Evolutionary conservation across 2,888 invertebrate species (phyloP).

Genomic region (Idaea biselata): DNA sequence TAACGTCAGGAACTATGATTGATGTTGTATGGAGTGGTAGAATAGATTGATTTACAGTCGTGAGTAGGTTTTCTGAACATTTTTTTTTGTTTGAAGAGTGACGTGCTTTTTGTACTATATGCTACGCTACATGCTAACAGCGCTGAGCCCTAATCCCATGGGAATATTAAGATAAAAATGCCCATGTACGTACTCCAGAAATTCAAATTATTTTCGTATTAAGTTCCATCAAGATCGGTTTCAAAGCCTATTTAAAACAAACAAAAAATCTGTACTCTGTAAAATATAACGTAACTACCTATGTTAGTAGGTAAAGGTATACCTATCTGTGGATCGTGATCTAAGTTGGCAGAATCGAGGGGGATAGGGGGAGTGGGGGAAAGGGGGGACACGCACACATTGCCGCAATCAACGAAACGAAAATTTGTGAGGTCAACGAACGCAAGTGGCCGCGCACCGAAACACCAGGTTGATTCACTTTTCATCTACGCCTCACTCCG

Average conservation of each 20-base stretch:
- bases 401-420: conserved; percentile 74
- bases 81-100: conserved; percentile 46
- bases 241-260: too few relatives aligned
- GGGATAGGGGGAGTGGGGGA: conserved; percentile 28
- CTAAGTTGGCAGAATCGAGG: conserved; percentile 65
- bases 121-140: too few relatives aligned
- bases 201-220: too few relatives aligned
- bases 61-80: conserved; percentile 22
- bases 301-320: neutral
- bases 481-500: conserved; percentile 72
- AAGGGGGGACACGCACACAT: conserved; percentile 52
- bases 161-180: too few relatives aligned
- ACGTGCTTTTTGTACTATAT: conserved; percentile 39
- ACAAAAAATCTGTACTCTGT: too few relatives aligned
- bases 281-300: too few relatives aligned
- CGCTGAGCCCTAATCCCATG: too few relatives aligned
- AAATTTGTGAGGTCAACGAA: conserved; percentile 79
- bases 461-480: conserved; percentile 79
- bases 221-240: too few relatives aligned
- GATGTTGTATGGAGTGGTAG: conserved; percentile 27
- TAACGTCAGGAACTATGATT: conserved; percentile 30
- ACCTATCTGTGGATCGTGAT: conserved; percentile 45
- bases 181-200: too few relatives aligned
- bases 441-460: conserved; percentile 73
- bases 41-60: conserved; percentile 33